Base-by-base conservation (phyloP, 2,888 invertebrate species). In the Coelopa pilipes region DNA sequence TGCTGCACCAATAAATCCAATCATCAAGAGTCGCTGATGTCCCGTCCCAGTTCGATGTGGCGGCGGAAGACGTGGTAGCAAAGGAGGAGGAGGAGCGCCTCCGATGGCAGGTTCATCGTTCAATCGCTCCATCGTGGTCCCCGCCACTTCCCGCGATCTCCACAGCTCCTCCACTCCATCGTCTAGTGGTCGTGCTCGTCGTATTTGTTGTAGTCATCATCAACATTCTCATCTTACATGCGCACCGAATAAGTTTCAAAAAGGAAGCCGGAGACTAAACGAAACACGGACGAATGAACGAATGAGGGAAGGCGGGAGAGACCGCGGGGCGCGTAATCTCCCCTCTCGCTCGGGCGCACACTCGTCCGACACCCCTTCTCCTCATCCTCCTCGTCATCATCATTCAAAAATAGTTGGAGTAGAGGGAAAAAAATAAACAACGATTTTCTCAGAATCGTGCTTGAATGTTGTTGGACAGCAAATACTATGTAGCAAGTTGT, bases 401-500 rank as follows among this genome's bases (percentile, higher is more conserved):
- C n/a, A n/a, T n/a, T n/a, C 34, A 2, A 34, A 34, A 34, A 34
- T 34, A 7, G 34, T 34, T 34, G 34, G 2, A 34, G 34, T 4
- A 34, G 7, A 34, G 7, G 34, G 7, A 34, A 34, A 34, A 34
- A 62, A 62, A n/a, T 34, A 45, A 45, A 4, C 0, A 62, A 45
- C 4, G 34, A 53, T 53, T 79, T 83, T 84, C 84, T 79, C 80
- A 83, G 84, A 84, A 84, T 82, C 84, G 83, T 84, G 84, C 84
- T 78, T 84, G 81, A 83, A 84, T 84, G 84, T 80, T 84, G 84
- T 84, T 82, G 82, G 82, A 82, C 84, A 84, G 83, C 82, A 82
- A 80, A 79, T 80, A 81, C 81, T 81, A 79, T 84, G 83, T 80
- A 82, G 83, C 83, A 82, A 81, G 82, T 83, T 83, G 65, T 70